phyloP scores from a whole-genome alignment of 2,113 vertebrate genomes.

The Channa maculata region DNA sequence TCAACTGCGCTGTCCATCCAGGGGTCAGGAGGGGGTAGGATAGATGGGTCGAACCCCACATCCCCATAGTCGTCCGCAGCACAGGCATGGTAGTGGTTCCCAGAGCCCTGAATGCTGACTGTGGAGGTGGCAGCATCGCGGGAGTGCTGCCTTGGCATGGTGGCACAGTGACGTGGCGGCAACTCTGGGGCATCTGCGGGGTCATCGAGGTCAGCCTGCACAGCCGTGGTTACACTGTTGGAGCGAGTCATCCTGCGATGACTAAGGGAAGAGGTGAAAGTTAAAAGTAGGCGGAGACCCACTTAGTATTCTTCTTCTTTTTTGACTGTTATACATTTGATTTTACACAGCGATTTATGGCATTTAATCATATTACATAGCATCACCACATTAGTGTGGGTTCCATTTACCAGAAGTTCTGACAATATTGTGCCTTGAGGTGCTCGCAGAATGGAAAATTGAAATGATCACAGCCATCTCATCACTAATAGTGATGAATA shows the following conservation, averaged over 20 bases:
- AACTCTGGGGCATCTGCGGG: slow-evolving; percentile 27
- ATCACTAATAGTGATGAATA: slow-evolving; percentile 45
- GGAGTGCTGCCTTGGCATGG: slow-evolving; percentile 91
- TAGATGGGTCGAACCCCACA: slow-evolving; percentile 95
- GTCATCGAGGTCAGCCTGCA: slow-evolving; percentile 87
- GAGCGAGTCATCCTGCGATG: slow-evolving; percentile 77
- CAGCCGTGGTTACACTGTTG: slow-evolving; percentile 91
- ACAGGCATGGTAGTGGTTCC: slow-evolving; percentile 97
- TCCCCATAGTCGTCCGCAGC: slow-evolving; percentile 92
- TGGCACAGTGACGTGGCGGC: slow-evolving; percentile 78
- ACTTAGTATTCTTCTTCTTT: background rate
- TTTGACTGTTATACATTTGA: background rate
- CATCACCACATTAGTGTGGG: background rate
- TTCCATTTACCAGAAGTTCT: slow-evolving; percentile 17
- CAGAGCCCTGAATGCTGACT: slow-evolving; percentile 97
- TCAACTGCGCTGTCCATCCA: slow-evolving; percentile 96
- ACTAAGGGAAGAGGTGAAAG: slow-evolving; percentile 44
- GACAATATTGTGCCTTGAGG: slow-evolving; percentile 26
- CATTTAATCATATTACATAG: background rate
- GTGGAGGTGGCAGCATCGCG: slow-evolving; percentile 93
- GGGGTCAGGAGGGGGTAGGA: slow-evolving; percentile 97
- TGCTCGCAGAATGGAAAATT: slow-evolving; percentile 4
- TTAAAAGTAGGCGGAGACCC: background rate
- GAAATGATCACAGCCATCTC: slow-evolving; percentile 47
- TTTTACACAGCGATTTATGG: background rate